Percentiles rank a stretch among this genome's conserved stretches.
Evolutionary conservation across 2,797 vertebrate genomes (phyloP).

Genomic region (Tamandua tetradactyla): DNA sequence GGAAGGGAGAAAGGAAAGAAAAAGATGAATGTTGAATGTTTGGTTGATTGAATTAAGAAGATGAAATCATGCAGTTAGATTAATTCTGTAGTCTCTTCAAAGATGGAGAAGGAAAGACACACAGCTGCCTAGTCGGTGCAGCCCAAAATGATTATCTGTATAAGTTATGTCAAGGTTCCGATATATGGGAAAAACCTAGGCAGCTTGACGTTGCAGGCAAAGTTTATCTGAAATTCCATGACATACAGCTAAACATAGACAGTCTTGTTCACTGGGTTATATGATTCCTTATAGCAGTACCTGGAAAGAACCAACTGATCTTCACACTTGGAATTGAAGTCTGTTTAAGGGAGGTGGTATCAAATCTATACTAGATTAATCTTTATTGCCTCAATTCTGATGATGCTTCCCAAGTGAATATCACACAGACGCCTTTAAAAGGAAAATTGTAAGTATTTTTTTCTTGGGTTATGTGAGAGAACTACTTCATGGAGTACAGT

Average conservation of each 20-base stretch:
- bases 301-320: too few relatives aligned
- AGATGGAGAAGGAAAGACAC: too few relatives aligned
- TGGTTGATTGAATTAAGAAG: not conserved
- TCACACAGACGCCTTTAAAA: not conserved
- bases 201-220: not conserved
- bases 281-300: too few relatives aligned
- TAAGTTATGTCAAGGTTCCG: too few relatives aligned
- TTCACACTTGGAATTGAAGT: too few relatives aligned
- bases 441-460: not conserved
- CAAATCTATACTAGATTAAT: too few relatives aligned
- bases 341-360: not conserved
- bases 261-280: too few relatives aligned
- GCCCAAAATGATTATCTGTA: too few relatives aligned
- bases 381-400: not conserved
- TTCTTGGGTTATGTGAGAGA: not conserved
- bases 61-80: not conserved
- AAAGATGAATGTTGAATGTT: too few relatives aligned
- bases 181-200: not conserved
- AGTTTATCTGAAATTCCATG: not conserved
- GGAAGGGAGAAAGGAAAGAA: not conserved
- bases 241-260: not conserved
- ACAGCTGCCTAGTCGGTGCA: not conserved
- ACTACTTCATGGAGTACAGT: not conserved
- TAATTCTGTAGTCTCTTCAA: not conserved
- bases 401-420: not conserved